These are phyloP conservation scores for Pristionchus entomophagus DNA, from an alignment of 2,888 invertebrate species.

Conservation along the genomic window DNA sequence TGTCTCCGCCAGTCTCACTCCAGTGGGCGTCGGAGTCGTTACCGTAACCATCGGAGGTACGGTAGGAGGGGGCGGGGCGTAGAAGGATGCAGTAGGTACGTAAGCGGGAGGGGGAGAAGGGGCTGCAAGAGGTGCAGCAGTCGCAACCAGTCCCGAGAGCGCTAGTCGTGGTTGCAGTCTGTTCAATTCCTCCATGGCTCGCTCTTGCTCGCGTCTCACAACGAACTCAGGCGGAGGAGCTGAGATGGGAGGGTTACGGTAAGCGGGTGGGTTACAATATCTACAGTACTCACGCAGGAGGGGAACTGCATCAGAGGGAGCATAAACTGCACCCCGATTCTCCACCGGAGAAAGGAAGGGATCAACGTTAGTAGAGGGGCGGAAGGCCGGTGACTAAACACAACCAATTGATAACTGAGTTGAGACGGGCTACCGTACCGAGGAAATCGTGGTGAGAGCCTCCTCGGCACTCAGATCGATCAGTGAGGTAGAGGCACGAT, in stretches of 20 bases:
- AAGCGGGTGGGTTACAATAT: not conserved
- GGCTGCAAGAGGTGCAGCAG: not conserved
- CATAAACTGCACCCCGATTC: not conserved
- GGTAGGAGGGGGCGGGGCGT: not conserved
- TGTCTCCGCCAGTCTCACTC: not conserved
- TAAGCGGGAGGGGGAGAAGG: slow-evolving; percentile 7
- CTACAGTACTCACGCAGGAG: slow-evolving; percentile 42
- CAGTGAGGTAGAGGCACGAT: slow-evolving; percentile 8
- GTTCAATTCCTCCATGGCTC: slow-evolving; percentile 8
- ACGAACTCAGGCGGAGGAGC: slow-evolving; percentile 34
- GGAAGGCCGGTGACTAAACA: slow-evolving; percentile 16
- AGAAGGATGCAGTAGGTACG: not conserved
- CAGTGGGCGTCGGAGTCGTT: not conserved
- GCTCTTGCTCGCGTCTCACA: slow-evolving; percentile 4
- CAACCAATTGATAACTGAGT: not conserved
- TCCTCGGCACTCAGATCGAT: slow-evolving; percentile 39
- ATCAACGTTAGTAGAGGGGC: not conserved
- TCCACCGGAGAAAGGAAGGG: not conserved
- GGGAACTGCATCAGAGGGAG: slow-evolving; percentile 2
- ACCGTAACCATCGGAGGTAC: not conserved
- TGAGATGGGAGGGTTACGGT: slow-evolving; percentile 17
- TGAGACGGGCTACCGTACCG: slow-evolving; percentile 7
- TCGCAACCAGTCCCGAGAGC: not conserved
- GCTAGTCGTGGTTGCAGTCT: slow-evolving; percentile 28
- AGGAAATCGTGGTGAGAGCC: slow-evolving; percentile 8